phyloP scores from a whole-genome alignment of 2,797 vertebrate genomes.

The Rhinogobio ventralis region DNA sequence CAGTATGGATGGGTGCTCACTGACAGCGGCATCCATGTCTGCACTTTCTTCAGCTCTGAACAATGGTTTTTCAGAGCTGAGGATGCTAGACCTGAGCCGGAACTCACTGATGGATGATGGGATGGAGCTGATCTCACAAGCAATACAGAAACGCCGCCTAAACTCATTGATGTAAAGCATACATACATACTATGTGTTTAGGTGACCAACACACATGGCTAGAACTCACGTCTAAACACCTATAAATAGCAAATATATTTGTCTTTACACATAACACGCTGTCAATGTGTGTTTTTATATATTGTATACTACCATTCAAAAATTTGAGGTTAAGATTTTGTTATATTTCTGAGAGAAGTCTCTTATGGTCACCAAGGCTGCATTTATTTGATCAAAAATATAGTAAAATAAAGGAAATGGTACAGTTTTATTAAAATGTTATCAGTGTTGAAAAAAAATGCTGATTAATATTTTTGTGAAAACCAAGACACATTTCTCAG shows the following conservation, averaged over 20 bases:
- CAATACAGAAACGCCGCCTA: slow-evolving; percentile 76
- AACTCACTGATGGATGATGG: slow-evolving; percentile 77
- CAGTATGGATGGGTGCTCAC: slow-evolving; percentile 77
- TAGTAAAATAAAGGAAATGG: too few relatives aligned
- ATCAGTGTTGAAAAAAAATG: neutral
- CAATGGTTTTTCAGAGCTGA: slow-evolving; percentile 72
- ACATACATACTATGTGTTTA: neutral
- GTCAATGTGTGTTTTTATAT: neutral
- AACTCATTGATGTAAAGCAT: slow-evolving; percentile 67
- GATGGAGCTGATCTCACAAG: slow-evolving; percentile 72
- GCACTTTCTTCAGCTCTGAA: slow-evolving; percentile 74
- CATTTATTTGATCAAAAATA: neutral
- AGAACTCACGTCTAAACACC: too few relatives aligned
- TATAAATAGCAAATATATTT: neutral
- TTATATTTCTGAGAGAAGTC: neutral
- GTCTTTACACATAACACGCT: neutral
- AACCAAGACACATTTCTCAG: neutral
- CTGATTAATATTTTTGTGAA: too few relatives aligned
- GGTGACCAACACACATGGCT: neutral
- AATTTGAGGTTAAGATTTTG: neutral
- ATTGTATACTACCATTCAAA: neutral
- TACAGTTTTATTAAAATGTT: too few relatives aligned
- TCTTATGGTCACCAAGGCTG: neutral
- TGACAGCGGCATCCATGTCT: slow-evolving; percentile 78
- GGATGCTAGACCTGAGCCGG: slow-evolving; percentile 73